These are phyloP conservation scores for Pipa parva DNA, from an alignment of 2,113 vertebrate genomes.

Conservation along the genomic window DNA sequence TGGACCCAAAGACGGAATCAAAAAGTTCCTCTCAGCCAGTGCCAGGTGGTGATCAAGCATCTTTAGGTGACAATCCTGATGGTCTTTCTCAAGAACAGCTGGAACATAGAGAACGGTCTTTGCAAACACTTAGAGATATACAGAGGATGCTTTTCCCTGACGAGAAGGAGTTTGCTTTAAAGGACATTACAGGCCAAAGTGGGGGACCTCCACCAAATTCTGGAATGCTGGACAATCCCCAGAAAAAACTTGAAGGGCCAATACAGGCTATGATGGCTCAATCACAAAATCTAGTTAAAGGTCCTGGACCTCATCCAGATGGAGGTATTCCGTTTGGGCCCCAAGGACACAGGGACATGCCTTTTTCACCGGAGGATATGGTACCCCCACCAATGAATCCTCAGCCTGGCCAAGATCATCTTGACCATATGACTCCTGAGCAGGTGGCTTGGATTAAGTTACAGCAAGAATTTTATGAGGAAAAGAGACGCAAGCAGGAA, in stretches of 20 bases:
- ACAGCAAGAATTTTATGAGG: conserved; percentile 97
- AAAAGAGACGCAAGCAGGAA: conserved; percentile 95
- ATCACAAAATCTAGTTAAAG: conserved; percentile 91
- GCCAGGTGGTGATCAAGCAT: conserved; percentile 77
- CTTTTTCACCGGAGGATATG: conserved; percentile 93
- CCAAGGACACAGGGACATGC: conserved; percentile 90
- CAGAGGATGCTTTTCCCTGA: conserved; percentile 98
- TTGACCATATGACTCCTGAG: conserved; percentile 96
- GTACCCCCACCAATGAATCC: conserved; percentile 80
- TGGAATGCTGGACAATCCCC: conserved; percentile 74
- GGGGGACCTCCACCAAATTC: conserved; percentile 70
- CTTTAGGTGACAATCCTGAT: conserved; percentile 90
- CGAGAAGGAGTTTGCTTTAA: conserved; percentile 72
- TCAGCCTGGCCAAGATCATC: conserved; percentile 78
- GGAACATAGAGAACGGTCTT: conserved; percentile 90
- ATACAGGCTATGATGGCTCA: conserved; percentile 97
- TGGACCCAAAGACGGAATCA: conserved; percentile 60
- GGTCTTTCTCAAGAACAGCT: conserved; percentile 96
- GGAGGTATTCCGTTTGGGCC: conserved; percentile 82
- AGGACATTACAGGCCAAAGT: conserved; percentile 72
- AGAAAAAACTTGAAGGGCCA: conserved; percentile 84
- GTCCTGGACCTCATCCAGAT: conserved; percentile 82
- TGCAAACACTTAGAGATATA: conserved; percentile 94
- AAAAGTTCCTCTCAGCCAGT: conserved; percentile 64
- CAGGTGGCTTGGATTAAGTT: conserved; percentile 96